Base-by-base conservation (phyloP, 1,140 invertebrate genomes). In the Anastatus disparis region DNA sequence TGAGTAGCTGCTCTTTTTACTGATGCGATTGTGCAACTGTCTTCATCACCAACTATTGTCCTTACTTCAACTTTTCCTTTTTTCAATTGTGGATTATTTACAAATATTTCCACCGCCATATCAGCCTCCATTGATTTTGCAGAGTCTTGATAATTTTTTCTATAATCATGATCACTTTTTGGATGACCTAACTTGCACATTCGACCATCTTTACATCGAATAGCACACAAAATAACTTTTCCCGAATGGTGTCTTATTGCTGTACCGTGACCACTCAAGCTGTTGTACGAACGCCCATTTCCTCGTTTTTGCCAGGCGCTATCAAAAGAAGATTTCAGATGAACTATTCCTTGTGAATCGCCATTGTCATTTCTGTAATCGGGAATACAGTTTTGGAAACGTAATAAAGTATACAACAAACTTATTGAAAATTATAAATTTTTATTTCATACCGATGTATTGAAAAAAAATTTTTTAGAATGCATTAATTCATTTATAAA, bases 41-140 rank as follows among this genome's bases (percentile, higher is more conserved):
- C 74, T 17, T 74, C 74, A 58, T 75, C 68, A 29, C 63, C 68
- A n/a, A 74, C 71, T 42, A 73, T 20, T 15, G 48, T 52, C 24
- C 4, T 7, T 27, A 74, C 27, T 35, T 46, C 31, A 26, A 64
- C 35, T 52, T 65, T 69, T 46, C 31, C 66, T 62, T 66, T 1
- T 46, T 50, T 22, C 7, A 65, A 67, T 0, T 56, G 9, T 26
- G 22, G 12, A 67, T 70, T 75, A 15, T 73, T 38, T 2, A 17
- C 40, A 22, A 73, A 31, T 9, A 75, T n/a, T 53, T 75, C 53
- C 12, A 70, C 67, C 0, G 53, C 71, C 65, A 73, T 70, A n/a
- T n/a, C n/a, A n/a, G n/a, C n/a, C n/a, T n/a, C n/a, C n/a, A n/a
- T n/a, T n/a, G n/a, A n/a, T n/a, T n/a, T n/a, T n/a, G n/a, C n/a